These are phyloP conservation scores for Rapana venosa DNA, from an alignment of 2,888 invertebrate species.

Conservation along the genomic window DNA sequence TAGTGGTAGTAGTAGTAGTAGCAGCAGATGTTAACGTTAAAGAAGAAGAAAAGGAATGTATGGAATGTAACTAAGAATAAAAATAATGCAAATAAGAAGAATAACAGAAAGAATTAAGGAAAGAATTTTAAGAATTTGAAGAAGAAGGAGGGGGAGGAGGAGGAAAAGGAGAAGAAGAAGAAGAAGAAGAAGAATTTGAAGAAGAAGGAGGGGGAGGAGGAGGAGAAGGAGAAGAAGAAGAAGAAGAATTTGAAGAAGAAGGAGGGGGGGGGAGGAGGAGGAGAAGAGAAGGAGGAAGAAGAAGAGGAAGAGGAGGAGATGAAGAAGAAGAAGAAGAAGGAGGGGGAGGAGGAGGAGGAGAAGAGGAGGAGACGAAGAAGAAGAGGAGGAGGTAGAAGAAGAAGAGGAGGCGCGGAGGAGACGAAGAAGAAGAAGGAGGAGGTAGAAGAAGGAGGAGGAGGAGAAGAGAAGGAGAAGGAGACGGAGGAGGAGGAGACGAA, in stretches of 20 bases:
- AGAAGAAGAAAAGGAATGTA: slow-evolving; percentile 22
- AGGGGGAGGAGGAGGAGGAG: background rate
- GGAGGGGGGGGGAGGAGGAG: no score
- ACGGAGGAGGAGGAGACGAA: background rate
- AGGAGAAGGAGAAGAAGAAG: background rate
- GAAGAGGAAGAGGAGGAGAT: no score
- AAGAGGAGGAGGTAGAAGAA: background rate
- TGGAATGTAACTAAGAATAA: no score
- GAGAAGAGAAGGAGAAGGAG: background rate
- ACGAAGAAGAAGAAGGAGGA: background rate
- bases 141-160: background rate
- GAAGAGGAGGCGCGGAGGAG: background rate
- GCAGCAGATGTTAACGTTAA: slow-evolving; percentile 24
- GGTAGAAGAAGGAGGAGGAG: background rate
- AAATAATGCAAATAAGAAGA: background rate
- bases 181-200: background rate
- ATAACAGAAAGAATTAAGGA: background rate
- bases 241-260: background rate
- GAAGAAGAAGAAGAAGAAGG: background rate
- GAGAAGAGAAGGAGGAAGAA: background rate
- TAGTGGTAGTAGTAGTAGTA: slow-evolving; percentile 46
- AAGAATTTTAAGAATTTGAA: no score
- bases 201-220: background rate
- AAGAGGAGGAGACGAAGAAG: background rate
- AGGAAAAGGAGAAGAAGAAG: background rate